Percentiles rank a stretch among this genome's conserved stretches.
phyloP scores from a whole-genome alignment of 1,140 invertebrate genomes.

The Eubasilissa regina region DNA sequence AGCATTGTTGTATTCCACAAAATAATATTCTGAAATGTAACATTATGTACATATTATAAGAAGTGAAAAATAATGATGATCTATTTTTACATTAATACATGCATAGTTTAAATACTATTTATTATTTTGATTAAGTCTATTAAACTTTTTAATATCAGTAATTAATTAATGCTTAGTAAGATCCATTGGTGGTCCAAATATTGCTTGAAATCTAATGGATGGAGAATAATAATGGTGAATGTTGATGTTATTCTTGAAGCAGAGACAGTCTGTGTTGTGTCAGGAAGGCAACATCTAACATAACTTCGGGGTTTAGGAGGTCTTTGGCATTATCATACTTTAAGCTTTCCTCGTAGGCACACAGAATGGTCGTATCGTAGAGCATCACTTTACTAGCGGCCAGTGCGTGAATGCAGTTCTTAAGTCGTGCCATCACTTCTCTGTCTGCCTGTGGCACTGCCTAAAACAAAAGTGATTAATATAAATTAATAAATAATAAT shows the following conservation, averaged over 20 bases:
- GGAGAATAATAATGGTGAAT: neutral
- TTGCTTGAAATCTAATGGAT: no score
- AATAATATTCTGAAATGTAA: no score
- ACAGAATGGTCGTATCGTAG: conserved; percentile 93
- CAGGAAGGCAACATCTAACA: conserved; percentile 83
- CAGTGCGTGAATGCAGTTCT: conserved; percentile 92
- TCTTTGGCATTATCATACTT: conserved; percentile 86
- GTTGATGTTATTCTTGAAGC: neutral
- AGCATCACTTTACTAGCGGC: conserved; percentile 90
- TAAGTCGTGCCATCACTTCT: conserved; percentile 87
- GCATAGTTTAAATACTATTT: no score
- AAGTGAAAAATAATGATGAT: no score
- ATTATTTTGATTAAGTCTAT: no score
- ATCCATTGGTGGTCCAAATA: no score
- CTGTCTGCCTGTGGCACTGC: conserved; percentile 81
- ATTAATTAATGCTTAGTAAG: no score
- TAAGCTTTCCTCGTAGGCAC: conserved; percentile 91
- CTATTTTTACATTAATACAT: no score
- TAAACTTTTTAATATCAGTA: no score
- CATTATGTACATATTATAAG: no score
- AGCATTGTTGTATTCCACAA: no score
- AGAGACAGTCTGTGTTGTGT: conserved; percentile 74
- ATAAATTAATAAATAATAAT: conserved; percentile 10
- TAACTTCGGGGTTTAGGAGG: conserved; percentile 85
- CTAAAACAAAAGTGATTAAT: conserved; percentile 66